Conservation (phyloP, 2,888 invertebrate species). For the Iselma pallidipennis region DNA sequence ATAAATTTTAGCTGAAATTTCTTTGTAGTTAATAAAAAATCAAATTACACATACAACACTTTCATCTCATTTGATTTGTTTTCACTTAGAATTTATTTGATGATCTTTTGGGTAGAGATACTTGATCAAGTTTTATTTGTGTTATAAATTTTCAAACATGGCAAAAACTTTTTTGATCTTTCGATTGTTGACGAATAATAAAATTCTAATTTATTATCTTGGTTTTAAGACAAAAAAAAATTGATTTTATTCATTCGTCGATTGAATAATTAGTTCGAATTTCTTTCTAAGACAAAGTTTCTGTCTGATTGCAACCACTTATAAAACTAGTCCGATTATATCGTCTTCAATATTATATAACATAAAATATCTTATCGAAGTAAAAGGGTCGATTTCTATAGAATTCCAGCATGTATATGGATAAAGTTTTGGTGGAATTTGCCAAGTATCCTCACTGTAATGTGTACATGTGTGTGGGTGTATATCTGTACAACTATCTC, state of each 20-base stretch:
- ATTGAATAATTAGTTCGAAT: background rate
- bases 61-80: background rate
- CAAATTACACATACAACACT: background rate
- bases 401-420: background rate
- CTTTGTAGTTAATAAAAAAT: background rate
- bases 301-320: no score
- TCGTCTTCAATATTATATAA: background rate
- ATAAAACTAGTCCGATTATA: no score
- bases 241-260: background rate
- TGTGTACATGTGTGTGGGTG: no score
- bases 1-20: background rate
- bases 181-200: background rate
- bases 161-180: background rate
- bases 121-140: background rate
- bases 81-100: background rate
- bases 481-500: no score
- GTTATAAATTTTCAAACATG: background rate
- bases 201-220: no score
- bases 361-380: background rate
- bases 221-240: no score
- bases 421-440: background rate
- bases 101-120: no score
- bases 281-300: no score
- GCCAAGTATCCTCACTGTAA: background rate
- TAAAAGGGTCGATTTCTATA: background rate